Base-by-base conservation (phyloP, 2,797 vertebrate genomes). In the Silurus lanzhouensis region DNA sequence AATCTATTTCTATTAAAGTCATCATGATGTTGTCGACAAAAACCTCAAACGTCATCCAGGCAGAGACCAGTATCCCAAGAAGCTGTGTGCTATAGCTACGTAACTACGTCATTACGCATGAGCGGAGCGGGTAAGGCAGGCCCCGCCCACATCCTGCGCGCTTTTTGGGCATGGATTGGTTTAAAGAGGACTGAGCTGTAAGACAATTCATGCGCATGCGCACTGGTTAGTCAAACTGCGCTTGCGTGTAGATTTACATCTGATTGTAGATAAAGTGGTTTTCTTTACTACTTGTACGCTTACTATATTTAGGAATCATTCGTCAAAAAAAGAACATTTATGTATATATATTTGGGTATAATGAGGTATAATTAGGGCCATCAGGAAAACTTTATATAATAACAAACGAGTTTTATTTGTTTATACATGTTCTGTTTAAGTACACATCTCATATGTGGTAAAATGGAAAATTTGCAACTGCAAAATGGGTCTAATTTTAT, bases 21-120 rank as follows among this genome's bases (percentile, higher is more conserved):
- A 87, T 86, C 75, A 72, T 72, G 31, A 38, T 48, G 58, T 79
- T 74, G 58, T 72, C 31, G 3, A 74, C 52, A 83, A 87, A n/a
- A 86, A 83, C 27, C 77, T 63, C 38, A 79, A 82, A 85, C 89
- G 87, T 88, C 89, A 90, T 78, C n/a, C 77, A 57, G 60, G 22
- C 25, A 81, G 77, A 58, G 57, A n/a, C 38, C 38, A 5, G 1
- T 58, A 44, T 64, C 60, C 31, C 52, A n/a, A 82, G 22, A 22
- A 55, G 64, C 52, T 68, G 75, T 60, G 31, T 25, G 31, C 67
- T 19, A 70, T 6, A 9, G 78, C 60, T 2, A 64, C 61, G 78
- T 64, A 22, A 0, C 60, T 22, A 79, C 83, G 83, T 84, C 70
- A 63, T 6, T 48, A 75, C 82, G 82, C 27, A 60, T 9, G 46